phyloP scores from a whole-genome alignment of 2,113 vertebrate species.

The Oenanthe oenanthe region DNA sequence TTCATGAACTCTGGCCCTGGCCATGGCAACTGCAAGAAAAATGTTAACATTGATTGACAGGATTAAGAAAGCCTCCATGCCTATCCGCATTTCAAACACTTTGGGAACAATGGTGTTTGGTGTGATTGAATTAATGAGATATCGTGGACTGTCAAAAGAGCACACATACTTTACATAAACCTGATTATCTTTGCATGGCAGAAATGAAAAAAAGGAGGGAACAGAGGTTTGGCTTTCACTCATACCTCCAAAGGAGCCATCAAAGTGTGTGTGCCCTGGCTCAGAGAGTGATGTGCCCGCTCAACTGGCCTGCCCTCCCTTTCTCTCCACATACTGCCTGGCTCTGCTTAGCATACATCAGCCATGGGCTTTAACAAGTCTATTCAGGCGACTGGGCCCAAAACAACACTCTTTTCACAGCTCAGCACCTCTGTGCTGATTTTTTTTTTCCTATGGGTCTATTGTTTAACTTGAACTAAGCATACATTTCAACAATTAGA shows the following conservation, averaged over 20 bases:
- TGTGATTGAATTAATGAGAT: constrained; percentile 99
- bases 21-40: constrained; percentile 99
- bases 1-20: constrained; percentile 99
- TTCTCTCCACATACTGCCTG: constrained; percentile 75
- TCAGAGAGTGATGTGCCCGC: constrained; percentile 82
- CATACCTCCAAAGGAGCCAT: constrained; percentile 84
- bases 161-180: constrained; percentile 99
- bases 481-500: constrained; percentile 79
- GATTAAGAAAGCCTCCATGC: constrained; percentile 93
- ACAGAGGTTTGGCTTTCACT: constrained; percentile 82
- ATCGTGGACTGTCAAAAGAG: constrained; percentile 98
- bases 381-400: constrained; percentile 85
- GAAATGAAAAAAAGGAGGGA: constrained; percentile 86
- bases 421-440: constrained; percentile 80
- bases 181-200: constrained; percentile 99
- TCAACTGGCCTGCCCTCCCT: constrained; percentile 79
- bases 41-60: constrained; percentile 99
- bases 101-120: constrained; percentile 96
- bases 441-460: constrained; percentile 72
- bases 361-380: constrained; percentile 92
- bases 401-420: constrained; percentile 84
- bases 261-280: constrained; percentile 82
- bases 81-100: constrained; percentile 99
- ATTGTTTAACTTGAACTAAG: constrained; percentile 82
- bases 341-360: constrained; percentile 89